These are phyloP conservation scores for Recurvirostra avosetta DNA, from an alignment of 2,113 vertebrate species.

Conservation along the genomic window DNA sequence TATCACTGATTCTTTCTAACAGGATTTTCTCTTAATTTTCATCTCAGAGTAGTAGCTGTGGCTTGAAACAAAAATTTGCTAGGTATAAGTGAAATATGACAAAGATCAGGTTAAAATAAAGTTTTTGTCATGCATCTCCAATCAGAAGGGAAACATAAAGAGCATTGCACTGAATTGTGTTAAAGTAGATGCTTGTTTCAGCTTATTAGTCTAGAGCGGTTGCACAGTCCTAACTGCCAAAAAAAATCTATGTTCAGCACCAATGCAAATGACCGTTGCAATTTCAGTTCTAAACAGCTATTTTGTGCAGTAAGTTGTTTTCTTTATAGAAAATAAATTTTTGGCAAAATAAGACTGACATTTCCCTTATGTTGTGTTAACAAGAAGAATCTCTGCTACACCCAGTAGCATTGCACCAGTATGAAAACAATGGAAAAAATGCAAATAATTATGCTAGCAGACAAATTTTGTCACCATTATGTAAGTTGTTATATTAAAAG, in stretches of 20 bases:
- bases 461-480: background rate
- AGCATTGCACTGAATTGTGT: background rate
- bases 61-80: background rate
- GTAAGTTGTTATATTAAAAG: background rate
- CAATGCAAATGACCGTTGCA: background rate
- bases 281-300: background rate
- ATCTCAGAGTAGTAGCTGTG: background rate
- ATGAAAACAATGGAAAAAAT: background rate
- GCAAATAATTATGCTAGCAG: background rate
- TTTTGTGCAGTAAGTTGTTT: background rate
- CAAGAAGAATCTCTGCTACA: background rate
- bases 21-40: background rate
- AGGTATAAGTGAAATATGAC: background rate
- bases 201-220: background rate
- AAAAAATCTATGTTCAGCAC: background rate
- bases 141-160: background rate
- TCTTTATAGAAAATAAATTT: background rate
- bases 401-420: background rate
- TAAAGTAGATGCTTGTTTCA: background rate
- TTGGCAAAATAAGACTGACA: background rate
- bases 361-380: background rate
- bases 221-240: background rate
- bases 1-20: background rate
- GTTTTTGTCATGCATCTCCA: background rate
- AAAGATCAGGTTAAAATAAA: background rate